phyloP scores from a whole-genome alignment of 2,797 vertebrate species.

The Falco rusticolus region DNA sequence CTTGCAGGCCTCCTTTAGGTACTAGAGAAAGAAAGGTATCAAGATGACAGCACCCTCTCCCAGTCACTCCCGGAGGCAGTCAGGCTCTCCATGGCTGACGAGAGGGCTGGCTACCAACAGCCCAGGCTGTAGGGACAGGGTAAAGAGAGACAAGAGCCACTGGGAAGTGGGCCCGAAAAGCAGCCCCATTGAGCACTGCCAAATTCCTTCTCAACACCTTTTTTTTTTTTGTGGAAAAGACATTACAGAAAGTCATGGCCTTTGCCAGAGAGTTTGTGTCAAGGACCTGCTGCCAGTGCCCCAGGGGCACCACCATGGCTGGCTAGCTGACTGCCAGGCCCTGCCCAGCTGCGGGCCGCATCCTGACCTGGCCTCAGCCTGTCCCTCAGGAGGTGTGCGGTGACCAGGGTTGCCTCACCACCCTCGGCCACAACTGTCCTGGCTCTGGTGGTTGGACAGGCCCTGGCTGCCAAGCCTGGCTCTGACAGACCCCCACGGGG shows the following conservation, averaged over 20 bases:
- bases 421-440: rapidly evolving
- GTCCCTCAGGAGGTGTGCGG: rapidly evolving
- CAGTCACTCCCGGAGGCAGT: rapidly evolving
- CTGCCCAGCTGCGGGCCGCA: neutral
- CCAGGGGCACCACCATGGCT: too few relatives aligned
- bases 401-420: rapidly evolving
- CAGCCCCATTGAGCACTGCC: rapidly evolving
- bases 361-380: neutral
- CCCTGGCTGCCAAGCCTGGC: neutral
- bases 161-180: neutral
- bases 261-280: neutral
- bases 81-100: neutral
- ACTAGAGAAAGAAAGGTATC: neutral
- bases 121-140: neutral
- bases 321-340: too few relatives aligned
- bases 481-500: neutral
- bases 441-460: neutral
- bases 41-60: neutral
- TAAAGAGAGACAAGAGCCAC: neutral
- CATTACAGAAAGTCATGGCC: neutral
- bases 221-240: neutral
- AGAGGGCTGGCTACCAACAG: neutral
- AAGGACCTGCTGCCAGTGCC: neutral
- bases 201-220: neutral
- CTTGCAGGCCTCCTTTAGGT: too few relatives aligned